A percentile compares a stretch with the other conserved stretches of the same genome.
phyloP scores from a whole-genome alignment of 2,888 invertebrate species.

The Stictocephala bisonia region DNA sequence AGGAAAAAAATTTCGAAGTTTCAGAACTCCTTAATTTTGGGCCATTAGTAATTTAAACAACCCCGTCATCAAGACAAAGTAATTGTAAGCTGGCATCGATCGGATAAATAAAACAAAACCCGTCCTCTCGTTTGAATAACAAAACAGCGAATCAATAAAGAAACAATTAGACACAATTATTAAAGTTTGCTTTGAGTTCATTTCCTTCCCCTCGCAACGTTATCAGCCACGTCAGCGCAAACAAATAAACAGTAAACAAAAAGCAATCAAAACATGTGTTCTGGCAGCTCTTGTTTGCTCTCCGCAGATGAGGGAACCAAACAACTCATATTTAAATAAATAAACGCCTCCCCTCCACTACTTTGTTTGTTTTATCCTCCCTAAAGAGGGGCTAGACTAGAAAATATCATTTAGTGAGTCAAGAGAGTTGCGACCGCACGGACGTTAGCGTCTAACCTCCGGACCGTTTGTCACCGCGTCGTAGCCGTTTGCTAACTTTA shows the following conservation, averaged over 20 bases:
- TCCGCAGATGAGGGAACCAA: slow-evolving; percentile 54
- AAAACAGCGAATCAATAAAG: slow-evolving; percentile 45
- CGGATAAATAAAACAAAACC: slow-evolving; percentile 36
- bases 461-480: not conserved
- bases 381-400: slow-evolving; percentile 34
- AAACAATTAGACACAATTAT: slow-evolving; percentile 45
- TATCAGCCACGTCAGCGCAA: slow-evolving; percentile 57
- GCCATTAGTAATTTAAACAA: slow-evolving; percentile 11
- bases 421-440: not conserved
- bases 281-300: slow-evolving; percentile 57
- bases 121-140: slow-evolving; percentile 39
- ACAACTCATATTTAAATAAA: slow-evolving; percentile 61
- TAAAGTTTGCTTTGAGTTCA: slow-evolving; percentile 40
- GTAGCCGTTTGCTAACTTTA: slow-evolving; percentile 11
- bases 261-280: slow-evolving; percentile 61
- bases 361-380: slow-evolving; percentile 39
- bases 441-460: slow-evolving; percentile 5
- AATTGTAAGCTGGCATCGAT: slow-evolving; percentile 30
- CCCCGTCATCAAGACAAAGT: slow-evolving; percentile 27
- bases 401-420: slow-evolving; percentile 38
- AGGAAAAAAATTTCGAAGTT: no score
- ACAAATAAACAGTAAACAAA: slow-evolving; percentile 60
- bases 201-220: slow-evolving; percentile 43
- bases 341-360: slow-evolving; percentile 54
- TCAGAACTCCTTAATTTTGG: no score